A percentile compares a stretch with the other conserved stretches of the same genome.
phyloP scores from a whole-genome alignment of 2,888 invertebrate species.

The Hermaeophaga mercurialis region DNA sequence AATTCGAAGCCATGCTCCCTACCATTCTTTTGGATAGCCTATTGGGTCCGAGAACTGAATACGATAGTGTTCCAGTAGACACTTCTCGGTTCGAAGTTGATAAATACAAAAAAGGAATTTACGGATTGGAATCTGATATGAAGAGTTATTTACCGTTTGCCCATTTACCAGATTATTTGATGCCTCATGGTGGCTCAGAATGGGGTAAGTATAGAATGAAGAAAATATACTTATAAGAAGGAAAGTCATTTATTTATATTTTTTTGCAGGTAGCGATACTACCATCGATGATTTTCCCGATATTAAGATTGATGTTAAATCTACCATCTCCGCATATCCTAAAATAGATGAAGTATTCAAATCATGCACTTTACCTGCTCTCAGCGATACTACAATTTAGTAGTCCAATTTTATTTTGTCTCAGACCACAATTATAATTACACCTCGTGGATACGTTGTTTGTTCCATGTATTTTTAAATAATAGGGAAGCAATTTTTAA shows the following conservation, averaged over 20 bases:
- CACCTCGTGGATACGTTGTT: too few species aligned
- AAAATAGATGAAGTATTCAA: neutral
- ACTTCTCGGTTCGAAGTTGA: conserved; percentile 35
- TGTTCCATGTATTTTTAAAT: too few species aligned
- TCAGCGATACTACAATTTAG: conserved; percentile 1
- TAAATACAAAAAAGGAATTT: conserved; percentile 41
- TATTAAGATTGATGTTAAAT: neutral
- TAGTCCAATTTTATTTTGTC: neutral
- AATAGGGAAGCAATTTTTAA: too few species aligned
- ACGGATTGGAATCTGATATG: conserved; percentile 42
- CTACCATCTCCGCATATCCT: neutral
- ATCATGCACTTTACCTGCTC: neutral
- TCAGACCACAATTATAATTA: too few species aligned
- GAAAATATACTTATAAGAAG: too few species aligned
- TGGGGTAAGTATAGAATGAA: conserved; percentile 15
- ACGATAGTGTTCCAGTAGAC: conserved; percentile 11
- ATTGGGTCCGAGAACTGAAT: conserved; percentile 18
- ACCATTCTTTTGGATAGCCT: conserved; percentile 30
- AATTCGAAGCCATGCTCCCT: conserved; percentile 15
- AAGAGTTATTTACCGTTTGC: conserved; percentile 38
- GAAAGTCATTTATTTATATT: too few species aligned
- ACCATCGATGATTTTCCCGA: neutral
- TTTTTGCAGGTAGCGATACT: neutral
- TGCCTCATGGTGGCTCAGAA: conserved; percentile 13
- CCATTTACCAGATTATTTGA: conserved; percentile 36